These are phyloP conservation scores for Caenorhabditis latens DNA, from an alignment of 1,140 invertebrate genomes.

Conservation along the genomic window DNA sequence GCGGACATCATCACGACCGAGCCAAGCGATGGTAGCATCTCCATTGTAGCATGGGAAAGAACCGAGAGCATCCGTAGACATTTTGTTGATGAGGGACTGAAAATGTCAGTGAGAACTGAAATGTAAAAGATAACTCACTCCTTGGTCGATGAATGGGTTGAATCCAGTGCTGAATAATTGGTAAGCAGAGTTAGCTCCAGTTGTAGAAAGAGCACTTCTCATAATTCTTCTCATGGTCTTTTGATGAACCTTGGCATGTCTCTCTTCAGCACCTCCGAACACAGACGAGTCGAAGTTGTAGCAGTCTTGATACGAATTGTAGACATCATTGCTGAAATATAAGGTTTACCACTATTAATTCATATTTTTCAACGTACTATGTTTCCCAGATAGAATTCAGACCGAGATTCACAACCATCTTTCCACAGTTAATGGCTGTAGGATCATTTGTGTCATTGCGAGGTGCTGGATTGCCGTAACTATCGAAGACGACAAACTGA, in stretches of 20 bases:
- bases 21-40: conserved; percentile 57
- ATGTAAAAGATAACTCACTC: neutral
- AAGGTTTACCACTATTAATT: neutral
- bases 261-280: conserved; percentile 19
- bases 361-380: neutral
- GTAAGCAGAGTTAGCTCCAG: conserved; percentile 21
- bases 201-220: conserved; percentile 20
- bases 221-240: conserved; percentile 50
- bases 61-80: conserved; percentile 58
- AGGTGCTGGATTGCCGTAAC: conserved; percentile 54
- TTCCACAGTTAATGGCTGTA: neutral
- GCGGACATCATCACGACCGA: conserved; percentile 73
- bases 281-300: conserved; percentile 58
- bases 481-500: conserved; percentile 57
- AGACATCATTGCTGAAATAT: conserved; percentile 64
- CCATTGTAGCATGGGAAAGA: conserved; percentile 62
- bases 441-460: conserved; percentile 15
- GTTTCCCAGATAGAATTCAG: conserved; percentile 18
- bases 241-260: conserved; percentile 6
- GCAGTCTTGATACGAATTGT: conserved; percentile 66
- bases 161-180: conserved; percentile 51
- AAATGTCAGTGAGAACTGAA: neutral
- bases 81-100: conserved; percentile 75
- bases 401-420: conserved; percentile 16
- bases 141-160: conserved; percentile 60